A percentile compares a stretch with the other conserved stretches of the same genome.
Evolutionary conservation across 1,140 invertebrate genomes (phyloP).

Genomic region (Pectinophora gossypiella): DNA sequence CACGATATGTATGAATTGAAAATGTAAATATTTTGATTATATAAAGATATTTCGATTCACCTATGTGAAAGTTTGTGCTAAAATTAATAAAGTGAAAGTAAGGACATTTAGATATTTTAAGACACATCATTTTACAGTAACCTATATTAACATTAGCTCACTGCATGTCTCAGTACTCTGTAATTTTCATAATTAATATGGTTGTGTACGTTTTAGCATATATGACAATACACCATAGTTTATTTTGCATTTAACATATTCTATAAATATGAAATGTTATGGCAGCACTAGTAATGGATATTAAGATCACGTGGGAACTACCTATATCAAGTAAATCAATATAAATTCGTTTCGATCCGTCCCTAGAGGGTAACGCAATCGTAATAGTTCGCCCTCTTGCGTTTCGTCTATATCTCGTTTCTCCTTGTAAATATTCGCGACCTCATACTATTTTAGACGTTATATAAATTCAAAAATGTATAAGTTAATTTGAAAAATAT

Average conservation of each 20-base stretch:
- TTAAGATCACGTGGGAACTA: neutral
- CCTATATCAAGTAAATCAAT: conserved; percentile 4
- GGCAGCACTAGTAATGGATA: neutral
- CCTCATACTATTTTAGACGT: too few species aligned
- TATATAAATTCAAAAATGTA: too few species aligned
- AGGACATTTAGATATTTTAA: too few species aligned
- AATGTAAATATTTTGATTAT: conserved; percentile 36
- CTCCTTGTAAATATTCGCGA: neutral
- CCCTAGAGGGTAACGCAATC: conserved; percentile 32
- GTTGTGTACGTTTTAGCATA: conserved; percentile 44
- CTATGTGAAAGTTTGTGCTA: too few species aligned
- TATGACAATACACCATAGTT: conserved; percentile 30
- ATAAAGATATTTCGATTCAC: conserved; percentile 23
- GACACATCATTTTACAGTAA: too few species aligned
- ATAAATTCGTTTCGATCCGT: conserved; percentile 56
- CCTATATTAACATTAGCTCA: neutral
- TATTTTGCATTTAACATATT: conserved; percentile 44
- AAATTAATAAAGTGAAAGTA: too few species aligned
- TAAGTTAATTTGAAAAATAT: too few species aligned
- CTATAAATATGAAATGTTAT: neutral
- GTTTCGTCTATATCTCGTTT: neutral
- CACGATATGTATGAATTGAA: conserved; percentile 14
- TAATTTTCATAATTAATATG: conserved; percentile 16
- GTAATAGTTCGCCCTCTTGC: neutral
- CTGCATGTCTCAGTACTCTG: neutral